Conservation (phyloP, 2,113 vertebrate species). For the Pluvialis apricaria region DNA sequence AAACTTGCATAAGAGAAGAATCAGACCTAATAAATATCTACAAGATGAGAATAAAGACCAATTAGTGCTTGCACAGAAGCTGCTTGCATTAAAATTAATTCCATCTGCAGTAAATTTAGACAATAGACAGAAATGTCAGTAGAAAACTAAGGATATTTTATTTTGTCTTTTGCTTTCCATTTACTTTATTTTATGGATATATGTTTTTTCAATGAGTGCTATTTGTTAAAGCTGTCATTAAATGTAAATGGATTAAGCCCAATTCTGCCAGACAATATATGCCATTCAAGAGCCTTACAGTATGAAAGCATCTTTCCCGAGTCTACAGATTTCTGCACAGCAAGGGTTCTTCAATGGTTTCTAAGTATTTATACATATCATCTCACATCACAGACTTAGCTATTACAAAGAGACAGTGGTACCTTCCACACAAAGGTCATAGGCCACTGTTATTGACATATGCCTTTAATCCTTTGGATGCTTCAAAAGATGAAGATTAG, state of each 20-base stretch:
- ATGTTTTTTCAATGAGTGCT: background rate
- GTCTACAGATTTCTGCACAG: background rate
- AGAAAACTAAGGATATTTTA: background rate
- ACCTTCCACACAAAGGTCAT: constrained; percentile 51
- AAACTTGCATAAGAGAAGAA: background rate
- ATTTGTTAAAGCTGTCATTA: background rate
- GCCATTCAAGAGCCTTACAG: background rate
- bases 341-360: background rate
- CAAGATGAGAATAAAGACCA: background rate
- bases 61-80: background rate
- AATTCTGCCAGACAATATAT: background rate
- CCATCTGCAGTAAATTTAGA: background rate
- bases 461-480: constrained; percentile 69
- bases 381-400: background rate
- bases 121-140: background rate
- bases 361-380: background rate
- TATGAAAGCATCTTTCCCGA: background rate
- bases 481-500: constrained; percentile 80
- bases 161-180: background rate
- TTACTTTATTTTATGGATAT: background rate
- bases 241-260: background rate
- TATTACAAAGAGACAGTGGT: background rate
- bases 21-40: background rate
- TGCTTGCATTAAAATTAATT: constrained; percentile 12
- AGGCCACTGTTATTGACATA: constrained; percentile 68